Evolutionary conservation across 1,140 invertebrate genomes (phyloP), one percentile per base, ranked within the genome.

Genomic region (Leucophenga varia): DNA sequence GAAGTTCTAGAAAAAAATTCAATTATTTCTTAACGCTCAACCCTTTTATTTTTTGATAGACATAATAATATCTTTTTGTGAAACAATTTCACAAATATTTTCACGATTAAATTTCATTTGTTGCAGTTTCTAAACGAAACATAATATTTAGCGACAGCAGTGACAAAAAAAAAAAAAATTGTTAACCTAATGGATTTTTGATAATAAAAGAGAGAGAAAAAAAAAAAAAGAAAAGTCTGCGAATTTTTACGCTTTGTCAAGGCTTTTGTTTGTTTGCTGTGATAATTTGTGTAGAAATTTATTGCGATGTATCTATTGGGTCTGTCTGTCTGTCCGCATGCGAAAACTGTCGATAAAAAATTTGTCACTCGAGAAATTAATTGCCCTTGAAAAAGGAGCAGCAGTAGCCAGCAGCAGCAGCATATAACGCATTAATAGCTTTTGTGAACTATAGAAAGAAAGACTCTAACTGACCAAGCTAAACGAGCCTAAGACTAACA

Each of bases 281-380:
- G 63, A 67, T 67, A 67, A 67, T 67, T 67, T 67, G 63, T 67
- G 59, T 59, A 59, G 13, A 52, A 63, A 67, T 67, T 67, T 67
- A 67, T 67, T 54, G 63, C 52, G 52, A 47, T 38, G 50, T 45
- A 38, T 38, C 18, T 36, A 37, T 16, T 31, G 25, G 21, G 35
- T 47, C 34, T 17, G 22, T 31, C 9, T 38, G 36, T 38, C 3
- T 22, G 14, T 31, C 3, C 10, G 25, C 38, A 12, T 44, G 8
- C 12, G 8, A 40, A 32, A 49, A 44, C 38, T 40, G 60, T 63
- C 61, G 55, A 72, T 72, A 72, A 72, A 72, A n/a, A 72, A 64
- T 72, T 72, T 69, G 69, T 72, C 64, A 72, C 59, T 60, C 64
- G 53, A 69, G 64, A 72, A 72, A 72, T 72, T 72, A 72, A 72